Conservation (phyloP, 2,113 vertebrate genomes). For the Abramis brama region DNA sequence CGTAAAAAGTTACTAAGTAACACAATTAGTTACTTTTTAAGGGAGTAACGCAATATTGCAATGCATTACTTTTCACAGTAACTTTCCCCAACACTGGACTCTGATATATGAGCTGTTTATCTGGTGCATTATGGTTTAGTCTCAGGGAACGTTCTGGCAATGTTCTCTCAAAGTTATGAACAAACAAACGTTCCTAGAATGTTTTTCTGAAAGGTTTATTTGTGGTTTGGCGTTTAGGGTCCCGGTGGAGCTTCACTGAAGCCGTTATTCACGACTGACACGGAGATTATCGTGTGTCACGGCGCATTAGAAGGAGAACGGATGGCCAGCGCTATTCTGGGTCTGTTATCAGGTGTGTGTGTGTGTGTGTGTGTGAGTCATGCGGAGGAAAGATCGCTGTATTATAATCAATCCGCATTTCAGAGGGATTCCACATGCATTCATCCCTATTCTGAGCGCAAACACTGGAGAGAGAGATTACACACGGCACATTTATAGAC, state of each 20-base stretch:
- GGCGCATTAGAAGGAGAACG: constrained; percentile 61
- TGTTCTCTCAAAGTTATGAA: too few species aligned
- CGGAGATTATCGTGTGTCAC: constrained; percentile 1
- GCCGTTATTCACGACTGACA: not conserved
- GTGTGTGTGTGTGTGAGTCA: not conserved
- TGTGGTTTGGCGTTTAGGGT: too few species aligned
- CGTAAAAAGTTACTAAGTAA: too few species aligned
- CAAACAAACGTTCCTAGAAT: not conserved
- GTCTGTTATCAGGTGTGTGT: not conserved
- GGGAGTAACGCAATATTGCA: too few species aligned
- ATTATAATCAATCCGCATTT: not conserved
- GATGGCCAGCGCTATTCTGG: not conserved
- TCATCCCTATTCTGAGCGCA: not conserved
- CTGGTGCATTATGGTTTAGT: too few species aligned
- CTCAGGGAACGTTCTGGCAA: too few species aligned
- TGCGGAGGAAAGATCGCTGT: constrained; percentile 10
- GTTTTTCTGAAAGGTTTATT: not conserved
- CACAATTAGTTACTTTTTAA: too few species aligned
- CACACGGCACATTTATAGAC: not conserved
- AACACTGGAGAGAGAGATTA: not conserved
- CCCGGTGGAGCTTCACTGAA: not conserved
- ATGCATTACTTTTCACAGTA: too few species aligned
- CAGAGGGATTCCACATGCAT: constrained; percentile 9
- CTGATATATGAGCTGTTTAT: too few species aligned
- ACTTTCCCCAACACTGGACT: too few species aligned